phyloP scores from a whole-genome alignment of 2,113 vertebrate species.

The Apeltes quadracus region DNA sequence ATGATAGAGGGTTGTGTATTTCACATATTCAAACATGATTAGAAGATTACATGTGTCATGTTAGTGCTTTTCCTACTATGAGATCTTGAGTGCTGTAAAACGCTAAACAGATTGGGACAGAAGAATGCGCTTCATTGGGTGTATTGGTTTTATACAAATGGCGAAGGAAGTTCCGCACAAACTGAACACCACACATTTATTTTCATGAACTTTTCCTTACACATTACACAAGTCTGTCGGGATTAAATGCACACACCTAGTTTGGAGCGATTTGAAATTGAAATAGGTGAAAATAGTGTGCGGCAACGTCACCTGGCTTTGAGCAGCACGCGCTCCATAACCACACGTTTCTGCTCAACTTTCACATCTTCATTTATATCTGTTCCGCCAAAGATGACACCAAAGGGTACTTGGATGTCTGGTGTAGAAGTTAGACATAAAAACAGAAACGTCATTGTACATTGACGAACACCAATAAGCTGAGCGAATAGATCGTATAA shows the following conservation, averaged over 20 bases:
- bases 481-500: constrained; percentile 1
- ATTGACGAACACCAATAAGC: not conserved
- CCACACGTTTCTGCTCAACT: constrained; percentile 81
- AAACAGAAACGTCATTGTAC: constrained; percentile 35
- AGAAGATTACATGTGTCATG: not conserved
- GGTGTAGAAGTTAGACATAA: constrained; percentile 55
- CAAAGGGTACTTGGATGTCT: constrained; percentile 88
- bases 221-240: not conserved
- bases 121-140: not conserved
- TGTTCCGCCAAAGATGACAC: constrained; percentile 94
- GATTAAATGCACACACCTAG: not conserved
- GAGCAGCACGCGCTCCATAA: constrained; percentile 88
- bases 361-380: constrained; percentile 94
- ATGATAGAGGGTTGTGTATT: not conserved
- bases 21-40: not conserved
- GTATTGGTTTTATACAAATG: not conserved
- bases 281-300: constrained; percentile 11
- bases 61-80: not conserved
- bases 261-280: not conserved
- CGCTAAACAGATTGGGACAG: not conserved
- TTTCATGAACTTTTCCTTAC: not conserved
- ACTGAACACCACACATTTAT: not conserved
- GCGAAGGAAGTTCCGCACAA: not conserved
- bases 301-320: constrained; percentile 86
- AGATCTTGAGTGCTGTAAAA: not conserved